Evolutionary conservation across 2,888 invertebrate genomes (phyloP).

Genomic region (Hyles lineata): DNA sequence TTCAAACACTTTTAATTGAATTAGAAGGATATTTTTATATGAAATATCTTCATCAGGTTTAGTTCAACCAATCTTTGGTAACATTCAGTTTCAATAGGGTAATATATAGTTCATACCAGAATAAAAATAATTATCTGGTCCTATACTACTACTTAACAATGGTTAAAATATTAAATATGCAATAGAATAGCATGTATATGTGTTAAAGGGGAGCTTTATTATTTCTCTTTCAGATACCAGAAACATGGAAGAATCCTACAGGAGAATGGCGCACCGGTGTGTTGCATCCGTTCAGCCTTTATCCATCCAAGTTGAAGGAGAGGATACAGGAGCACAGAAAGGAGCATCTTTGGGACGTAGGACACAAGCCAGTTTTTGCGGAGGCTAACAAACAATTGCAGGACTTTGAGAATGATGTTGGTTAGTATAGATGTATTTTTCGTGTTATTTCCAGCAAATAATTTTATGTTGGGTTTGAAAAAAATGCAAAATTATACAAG

Average conservation of each 20-base stretch:
- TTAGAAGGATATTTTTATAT: too few species aligned
- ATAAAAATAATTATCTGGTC: too few species aligned
- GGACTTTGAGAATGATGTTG: constrained; percentile 89
- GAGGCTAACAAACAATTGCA: constrained; percentile 90
- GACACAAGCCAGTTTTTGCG: constrained; percentile 91
- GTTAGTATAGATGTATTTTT: constrained; percentile 53
- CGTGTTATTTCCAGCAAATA: neutral
- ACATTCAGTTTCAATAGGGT: too few species aligned
- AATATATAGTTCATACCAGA: too few species aligned
- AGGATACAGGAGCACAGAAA: constrained; percentile 92
- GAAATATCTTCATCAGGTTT: too few species aligned
- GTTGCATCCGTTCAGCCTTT: constrained; percentile 93
- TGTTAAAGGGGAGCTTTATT: neutral
- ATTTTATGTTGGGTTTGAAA: neutral
- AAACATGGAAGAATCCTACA: constrained; percentile 92
- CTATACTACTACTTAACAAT: too few species aligned
- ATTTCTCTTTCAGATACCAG: constrained; percentile 87
- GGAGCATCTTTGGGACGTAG: constrained; percentile 93
- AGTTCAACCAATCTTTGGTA: too few species aligned
- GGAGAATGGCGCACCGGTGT: constrained; percentile 95
- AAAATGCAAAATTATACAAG: neutral
- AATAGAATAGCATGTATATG: too few species aligned
- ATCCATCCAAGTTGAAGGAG: constrained; percentile 93
- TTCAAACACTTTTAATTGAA: too few species aligned
- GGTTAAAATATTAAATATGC: too few species aligned